Base-by-base conservation (phyloP, 2,888 invertebrate genomes). In the Nomada fabriciana region DNA sequence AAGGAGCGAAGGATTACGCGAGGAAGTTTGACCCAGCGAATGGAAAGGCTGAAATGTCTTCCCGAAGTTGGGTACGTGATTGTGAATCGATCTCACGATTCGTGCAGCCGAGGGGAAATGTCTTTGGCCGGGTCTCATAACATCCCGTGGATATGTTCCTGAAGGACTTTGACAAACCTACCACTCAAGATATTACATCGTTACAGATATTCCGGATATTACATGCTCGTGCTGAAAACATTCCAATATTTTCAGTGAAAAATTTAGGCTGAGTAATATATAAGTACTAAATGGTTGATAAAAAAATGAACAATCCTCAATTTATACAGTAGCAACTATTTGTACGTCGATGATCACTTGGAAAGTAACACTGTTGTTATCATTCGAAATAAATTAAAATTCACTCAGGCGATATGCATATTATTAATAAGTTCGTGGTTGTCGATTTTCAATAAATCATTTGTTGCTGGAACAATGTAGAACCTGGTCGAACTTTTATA, bases 51-150 rank as follows among this genome's bases (percentile, higher is more conserved):
- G 7, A 20, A 2, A 36, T 20, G 36, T 50, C 29, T n/a, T n/a
- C 5, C 9, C 11, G 43, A 11, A 42, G 59, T 4, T 59, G 5
- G 67, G 67, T 0, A n/a, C 25, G 59, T 59, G 74, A 67, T 74
- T 60, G 67, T 42, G 65, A 74, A 74, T 74, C 65, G 74, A 74
- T 65, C 47, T n/a, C n/a, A n/a, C 5, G 18, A 74, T 67, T 52
- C 65, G 9, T 18, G 23, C 15, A 2, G 43, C 20, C 1, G 55
- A 67, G 20, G 20, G 18, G 50, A 50, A 20, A 65, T 18, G 11
- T 25, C 59, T 47, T 59, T 59, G 15, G 2, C 42, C 4, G 10
- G 23, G n/a, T 55, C 42, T 29, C 20, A n/a, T 53, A n/a, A 53
- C 13, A 50, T 64, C 23, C 25, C 5, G 42, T 18, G 25, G 42